Base-by-base conservation (phyloP, 2,113 vertebrate genomes). In the Entosphenus tridentatus region DNA sequence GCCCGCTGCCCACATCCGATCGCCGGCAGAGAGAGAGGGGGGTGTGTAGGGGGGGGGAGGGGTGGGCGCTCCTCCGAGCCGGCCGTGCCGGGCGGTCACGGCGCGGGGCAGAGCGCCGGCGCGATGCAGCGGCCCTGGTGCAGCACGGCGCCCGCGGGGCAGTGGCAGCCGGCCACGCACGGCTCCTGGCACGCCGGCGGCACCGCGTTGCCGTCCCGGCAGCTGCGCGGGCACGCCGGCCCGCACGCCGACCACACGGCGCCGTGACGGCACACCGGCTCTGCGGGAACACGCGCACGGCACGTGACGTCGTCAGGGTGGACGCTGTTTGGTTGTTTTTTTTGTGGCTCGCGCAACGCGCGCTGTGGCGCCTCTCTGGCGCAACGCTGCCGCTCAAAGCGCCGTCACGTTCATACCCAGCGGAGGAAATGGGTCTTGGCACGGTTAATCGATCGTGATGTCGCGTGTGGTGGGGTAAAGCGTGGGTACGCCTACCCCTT, bases 171-270 rank as follows among this genome's bases (percentile, higher is more conserved):
- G 1, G 93, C 93, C 18, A 96, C 3, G 1, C 93, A 98, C 0
- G 89, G 85, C 72, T 84, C 87, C 71, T 74, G 78, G 76, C 93
- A 98, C 39, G 39, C 39, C 0, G 86, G 88, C 1, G 88, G 83
- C 1, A 98, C 91, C 79, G 96, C 93, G 3, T 98, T 98, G 90
- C 91, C 96, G 83, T 92, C 95, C 78, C 89, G 85, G 65, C 93
- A 98, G 12, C 87, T 95, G 78, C 95, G 96, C 72, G 85, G 78
- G 72, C 93, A 96, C 72, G 90, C 90, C 0, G 90, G 93, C 1
- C 93, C 89, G 11, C 93, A 98, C n/a, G 89, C 96, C 69, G 95
- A 85, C 2, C 95, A 96, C 56, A 98, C 83, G 0, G 91, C 91
- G 0, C 89, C 86, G 0, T 96, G 87, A 76, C 88, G 90, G 72